phyloP scores from a whole-genome alignment of 2,888 invertebrate genomes.

The Mechanitis messenoides region DNA sequence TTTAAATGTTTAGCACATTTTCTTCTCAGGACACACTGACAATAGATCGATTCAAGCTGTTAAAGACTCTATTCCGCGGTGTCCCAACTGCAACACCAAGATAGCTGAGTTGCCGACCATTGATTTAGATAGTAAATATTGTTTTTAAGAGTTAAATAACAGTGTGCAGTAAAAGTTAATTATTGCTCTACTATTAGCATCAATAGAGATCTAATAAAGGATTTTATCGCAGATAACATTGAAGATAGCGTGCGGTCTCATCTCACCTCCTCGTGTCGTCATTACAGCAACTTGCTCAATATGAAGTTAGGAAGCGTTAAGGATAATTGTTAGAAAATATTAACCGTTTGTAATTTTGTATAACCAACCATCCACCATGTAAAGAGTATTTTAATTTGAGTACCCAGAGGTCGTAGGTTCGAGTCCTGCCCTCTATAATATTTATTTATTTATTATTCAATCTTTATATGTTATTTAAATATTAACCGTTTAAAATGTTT shows the following conservation, averaged over 20 bases:
- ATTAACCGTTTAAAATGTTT: too few relatives aligned
- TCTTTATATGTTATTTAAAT: too few relatives aligned
- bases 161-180: too few relatives aligned
- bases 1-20: background rate
- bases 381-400: too few relatives aligned
- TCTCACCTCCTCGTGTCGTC: slow-evolving; percentile 44
- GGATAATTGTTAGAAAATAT: slow-evolving; percentile 41
- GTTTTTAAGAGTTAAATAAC: background rate
- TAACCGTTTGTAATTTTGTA: background rate
- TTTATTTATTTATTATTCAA: too few relatives aligned
- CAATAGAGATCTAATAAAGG: too few relatives aligned
- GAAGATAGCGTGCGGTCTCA: slow-evolving; percentile 38
- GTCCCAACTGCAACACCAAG: slow-evolving; percentile 9
- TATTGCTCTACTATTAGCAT: too few relatives aligned
- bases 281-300: slow-evolving; percentile 46
- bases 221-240: slow-evolving; percentile 25
- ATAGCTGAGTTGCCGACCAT: background rate
- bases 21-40: slow-evolving; percentile 9
- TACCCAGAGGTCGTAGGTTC: too few relatives aligned
- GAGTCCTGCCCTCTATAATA: too few relatives aligned
- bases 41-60: slow-evolving; percentile 16
- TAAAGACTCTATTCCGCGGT: background rate
- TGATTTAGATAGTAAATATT: slow-evolving; percentile 3
- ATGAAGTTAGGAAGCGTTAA: slow-evolving; percentile 45
- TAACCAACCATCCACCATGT: too few relatives aligned